Percentiles rank a stretch among this genome's conserved stretches.
These are phyloP conservation scores for Coenonympha arcania DNA, from an alignment of 2,888 invertebrate species.

Conservation along the genomic window DNA sequence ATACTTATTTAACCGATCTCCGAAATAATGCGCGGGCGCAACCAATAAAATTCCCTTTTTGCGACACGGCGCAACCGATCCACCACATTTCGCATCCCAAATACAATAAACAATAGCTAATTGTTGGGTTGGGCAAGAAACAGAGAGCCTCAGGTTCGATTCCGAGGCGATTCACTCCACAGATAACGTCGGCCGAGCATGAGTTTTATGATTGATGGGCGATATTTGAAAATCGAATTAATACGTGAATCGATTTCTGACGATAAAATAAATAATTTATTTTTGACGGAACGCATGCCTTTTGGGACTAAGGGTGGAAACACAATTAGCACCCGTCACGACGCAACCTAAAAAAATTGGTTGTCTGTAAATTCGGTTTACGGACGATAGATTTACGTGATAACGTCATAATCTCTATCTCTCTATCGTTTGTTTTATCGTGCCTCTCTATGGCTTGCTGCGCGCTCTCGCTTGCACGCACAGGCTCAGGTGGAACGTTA, in stretches of 20 bases:
- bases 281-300: constrained; percentile 45
- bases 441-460: too few relatives aligned
- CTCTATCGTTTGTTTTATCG: too few relatives aligned
- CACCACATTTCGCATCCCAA: constrained; percentile 28
- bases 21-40: constrained; percentile 23
- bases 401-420: too few relatives aligned
- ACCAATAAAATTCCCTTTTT: constrained; percentile 33
- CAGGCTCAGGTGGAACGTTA: too few relatives aligned
- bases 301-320: constrained; percentile 28
- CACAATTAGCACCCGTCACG: background rate
- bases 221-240: constrained; percentile 58
- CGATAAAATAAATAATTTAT: constrained; percentile 63
- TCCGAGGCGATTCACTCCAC: constrained; percentile 26
- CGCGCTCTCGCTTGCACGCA: too few relatives aligned
- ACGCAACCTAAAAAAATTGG: too few relatives aligned
- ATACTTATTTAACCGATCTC: constrained; percentile 20
- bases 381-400: too few relatives aligned
- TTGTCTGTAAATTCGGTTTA: too few relatives aligned
- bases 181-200: constrained; percentile 52
- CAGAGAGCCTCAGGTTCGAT: constrained; percentile 24
- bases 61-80: constrained; percentile 28
- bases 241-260: constrained; percentile 56
- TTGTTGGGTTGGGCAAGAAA: constrained; percentile 30
- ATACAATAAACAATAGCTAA: constrained; percentile 38
- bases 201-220: constrained; percentile 65